A percentile compares a stretch with the other conserved stretches of the same genome.
Evolutionary conservation across 2,797 vertebrate species (phyloP).

Genomic region (Babyrousa celebensis): DNA sequence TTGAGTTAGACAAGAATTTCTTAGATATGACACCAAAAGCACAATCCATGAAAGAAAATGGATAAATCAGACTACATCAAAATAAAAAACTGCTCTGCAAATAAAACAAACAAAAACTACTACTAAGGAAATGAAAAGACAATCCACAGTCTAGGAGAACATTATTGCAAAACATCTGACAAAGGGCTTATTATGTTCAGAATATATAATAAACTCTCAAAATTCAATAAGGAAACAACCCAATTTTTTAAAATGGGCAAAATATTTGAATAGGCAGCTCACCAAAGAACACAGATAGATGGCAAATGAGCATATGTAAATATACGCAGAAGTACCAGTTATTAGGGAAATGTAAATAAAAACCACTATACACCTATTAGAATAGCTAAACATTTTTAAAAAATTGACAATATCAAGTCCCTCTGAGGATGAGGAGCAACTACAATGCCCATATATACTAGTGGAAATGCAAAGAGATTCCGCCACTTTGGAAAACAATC

Average conservation of each 20-base stretch:
- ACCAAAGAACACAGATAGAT: neutral
- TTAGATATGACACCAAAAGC: neutral
- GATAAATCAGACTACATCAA: neutral
- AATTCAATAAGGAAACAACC: slow-evolving; percentile 7
- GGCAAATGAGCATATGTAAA: neutral
- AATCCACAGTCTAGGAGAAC: slow-evolving; percentile 1
- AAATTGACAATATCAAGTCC: neutral
- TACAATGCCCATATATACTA: neutral
- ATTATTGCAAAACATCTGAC: slow-evolving; percentile 22
- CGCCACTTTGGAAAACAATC: neutral
- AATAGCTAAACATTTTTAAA: neutral
- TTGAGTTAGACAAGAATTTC: neutral
- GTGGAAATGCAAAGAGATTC: neutral
- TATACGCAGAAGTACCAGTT: neutral
- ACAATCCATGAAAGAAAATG: slow-evolving; percentile 8
- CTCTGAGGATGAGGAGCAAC: neutral
- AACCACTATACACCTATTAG: neutral
- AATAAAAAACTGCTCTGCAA: slow-evolving; percentile 21
- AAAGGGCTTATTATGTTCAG: slow-evolving; percentile 32
- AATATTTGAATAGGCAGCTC: neutral
- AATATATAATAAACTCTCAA: slow-evolving; percentile 12
- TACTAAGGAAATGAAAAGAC: slow-evolving; percentile 46
- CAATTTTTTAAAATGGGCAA: neutral
- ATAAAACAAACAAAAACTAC: neutral
- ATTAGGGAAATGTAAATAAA: neutral